Percentiles rank a stretch among this genome's conserved stretches.
These are phyloP conservation scores for Lysiphlebus fabarum DNA, from an alignment of 1,140 invertebrate species.

Conservation along the genomic window DNA sequence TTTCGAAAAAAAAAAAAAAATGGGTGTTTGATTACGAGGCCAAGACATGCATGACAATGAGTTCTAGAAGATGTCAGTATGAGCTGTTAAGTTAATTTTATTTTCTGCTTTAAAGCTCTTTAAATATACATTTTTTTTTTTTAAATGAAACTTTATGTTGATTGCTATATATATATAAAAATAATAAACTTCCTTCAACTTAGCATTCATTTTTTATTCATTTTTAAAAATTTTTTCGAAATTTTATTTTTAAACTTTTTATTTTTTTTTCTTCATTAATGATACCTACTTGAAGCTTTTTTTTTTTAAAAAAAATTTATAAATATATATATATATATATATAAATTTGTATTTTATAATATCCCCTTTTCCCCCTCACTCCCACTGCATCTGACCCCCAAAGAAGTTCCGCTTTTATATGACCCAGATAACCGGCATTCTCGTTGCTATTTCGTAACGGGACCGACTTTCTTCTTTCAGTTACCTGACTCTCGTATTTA, in stretches of 20 bases:
- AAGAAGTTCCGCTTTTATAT: slow-evolving; percentile 51
- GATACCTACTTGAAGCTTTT: too few species aligned
- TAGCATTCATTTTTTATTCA: too few species aligned
- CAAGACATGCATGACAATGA: background rate
- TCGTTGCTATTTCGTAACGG: slow-evolving; percentile 54
- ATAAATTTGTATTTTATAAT: background rate
- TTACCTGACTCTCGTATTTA: slow-evolving; percentile 28
- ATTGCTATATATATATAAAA: too few species aligned
- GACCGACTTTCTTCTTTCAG: slow-evolving; percentile 52
- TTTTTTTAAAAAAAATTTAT: too few species aligned
- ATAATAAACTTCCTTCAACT: too few species aligned
- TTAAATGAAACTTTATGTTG: too few species aligned
- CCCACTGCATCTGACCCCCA: slow-evolving; percentile 16
- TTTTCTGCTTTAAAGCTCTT: too few species aligned
- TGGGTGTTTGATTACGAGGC: slow-evolving; percentile 4
- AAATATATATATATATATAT: background rate
- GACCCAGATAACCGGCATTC: slow-evolving; percentile 51
- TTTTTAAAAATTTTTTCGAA: too few species aligned
- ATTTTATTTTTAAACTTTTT: too few species aligned
- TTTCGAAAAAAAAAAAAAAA: background rate
- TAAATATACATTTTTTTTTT: too few species aligned
- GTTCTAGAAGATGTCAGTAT: background rate
- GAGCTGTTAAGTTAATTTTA: too few species aligned
- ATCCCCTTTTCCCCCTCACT: slow-evolving; percentile 7
- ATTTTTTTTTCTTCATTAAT: too few species aligned